Base-by-base conservation (phyloP, 1,140 invertebrate genomes). In the Penaeus indicus region DNA sequence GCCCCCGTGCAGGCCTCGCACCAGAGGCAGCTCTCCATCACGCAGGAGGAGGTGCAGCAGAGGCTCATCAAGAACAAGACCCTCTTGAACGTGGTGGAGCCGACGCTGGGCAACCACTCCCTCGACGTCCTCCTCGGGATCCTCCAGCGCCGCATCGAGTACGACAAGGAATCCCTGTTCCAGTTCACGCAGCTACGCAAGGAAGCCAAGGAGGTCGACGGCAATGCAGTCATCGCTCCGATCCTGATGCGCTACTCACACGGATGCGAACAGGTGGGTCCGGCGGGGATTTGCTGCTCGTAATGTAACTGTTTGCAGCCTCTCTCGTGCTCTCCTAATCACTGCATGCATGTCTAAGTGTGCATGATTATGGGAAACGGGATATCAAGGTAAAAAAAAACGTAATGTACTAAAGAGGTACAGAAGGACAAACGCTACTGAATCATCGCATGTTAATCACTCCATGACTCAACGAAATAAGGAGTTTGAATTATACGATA, bases 11-110 rank as follows among this genome's bases (percentile, higher is more conserved):
- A 96, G 75, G 96, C 96, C 0, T 97, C 96, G 27, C 97, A 98
- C 93, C 97, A 98, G 93, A 94, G 97, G 61, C 95, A 98, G 60
- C 93, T 98, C 85, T 96, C 96, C 69, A 94, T 98, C 42, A 95
- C 95, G 67, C 95, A 97, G 91, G 94, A 94, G 10, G 96, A 97
- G 91, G 94, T 95, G 75, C 97, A 98, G 92, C 95, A 97, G 89
- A 93, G 97, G 8, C 94, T 98, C 25, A 98, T 98, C 91, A 97
- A 98, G 93, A 98, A 98, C 93, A 97, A 97, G 92, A 96, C 96
- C 0, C 93, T 98, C 38, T 93, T 98, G 75, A 98, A 97, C 90
- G 95, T 97, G 60, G 94, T 98, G 75, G 97, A 98, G 92, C 95
- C 94, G 16, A 93, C 94, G 5, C 91, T 94, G 21, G 93, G 93